phyloP scores from a whole-genome alignment of 2,888 invertebrate species.

The Meteorus cinctellus region DNA sequence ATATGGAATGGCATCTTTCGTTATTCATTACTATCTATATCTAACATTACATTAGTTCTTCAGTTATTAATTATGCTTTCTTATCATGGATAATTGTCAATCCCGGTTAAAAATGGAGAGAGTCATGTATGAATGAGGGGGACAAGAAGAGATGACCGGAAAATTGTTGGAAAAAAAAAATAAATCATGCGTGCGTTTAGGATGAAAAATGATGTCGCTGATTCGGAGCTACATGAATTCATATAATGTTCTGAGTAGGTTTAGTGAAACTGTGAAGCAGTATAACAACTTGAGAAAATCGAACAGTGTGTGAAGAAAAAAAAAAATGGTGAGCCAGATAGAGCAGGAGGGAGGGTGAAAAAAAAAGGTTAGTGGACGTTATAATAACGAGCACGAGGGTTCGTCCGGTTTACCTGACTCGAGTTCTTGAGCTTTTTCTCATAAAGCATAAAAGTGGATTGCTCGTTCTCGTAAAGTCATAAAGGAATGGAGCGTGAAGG shows the following conservation, averaged over 20 bases:
- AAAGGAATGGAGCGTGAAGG: slow-evolving; percentile 36
- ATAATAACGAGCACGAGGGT: slow-evolving; percentile 60
- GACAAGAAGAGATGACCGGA: too few relatives aligned
- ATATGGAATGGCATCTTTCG: background rate
- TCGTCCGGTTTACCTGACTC: slow-evolving; percentile 57
- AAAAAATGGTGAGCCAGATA: background rate
- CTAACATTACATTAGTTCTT: too few relatives aligned
- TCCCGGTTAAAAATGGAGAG: too few relatives aligned
- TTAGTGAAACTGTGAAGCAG: slow-evolving; percentile 50
- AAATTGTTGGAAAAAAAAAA: background rate
- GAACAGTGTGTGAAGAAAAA: slow-evolving; percentile 17
- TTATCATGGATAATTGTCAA: too few relatives aligned
- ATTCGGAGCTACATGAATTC: slow-evolving; percentile 56
- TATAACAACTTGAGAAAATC: background rate
- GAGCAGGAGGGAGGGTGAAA: slow-evolving; percentile 2
- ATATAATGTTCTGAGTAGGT: slow-evolving; percentile 55
- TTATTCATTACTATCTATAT: background rate
- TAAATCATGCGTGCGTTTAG: background rate
- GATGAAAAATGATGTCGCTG: slow-evolving; percentile 39
- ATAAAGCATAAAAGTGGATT: slow-evolving; percentile 58
- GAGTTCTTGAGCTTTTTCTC: slow-evolving; percentile 63
- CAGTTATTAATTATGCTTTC: too few relatives aligned
- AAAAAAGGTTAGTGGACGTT: slow-evolving; percentile 55
- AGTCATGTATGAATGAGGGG: too few relatives aligned
- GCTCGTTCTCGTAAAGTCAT: slow-evolving; percentile 46